These are phyloP conservation scores for Todiramphus saurophagus DNA, from an alignment of 2,113 vertebrate species.

Conservation along the genomic window DNA sequence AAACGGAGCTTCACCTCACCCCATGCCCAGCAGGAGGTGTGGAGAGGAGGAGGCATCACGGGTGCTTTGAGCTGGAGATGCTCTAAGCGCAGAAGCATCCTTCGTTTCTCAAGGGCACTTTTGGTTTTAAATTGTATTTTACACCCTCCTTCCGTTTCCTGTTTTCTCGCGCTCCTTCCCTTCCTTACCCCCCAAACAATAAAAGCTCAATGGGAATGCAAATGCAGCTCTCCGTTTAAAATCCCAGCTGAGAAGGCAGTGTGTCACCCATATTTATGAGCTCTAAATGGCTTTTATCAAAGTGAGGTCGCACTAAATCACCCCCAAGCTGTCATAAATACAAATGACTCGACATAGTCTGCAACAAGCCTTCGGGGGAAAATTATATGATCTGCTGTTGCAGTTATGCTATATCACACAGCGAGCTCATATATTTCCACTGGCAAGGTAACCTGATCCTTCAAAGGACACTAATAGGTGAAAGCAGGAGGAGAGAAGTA, in stretches of 20 bases:
- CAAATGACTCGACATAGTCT: constrained; percentile 77
- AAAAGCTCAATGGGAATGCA: constrained; percentile 68
- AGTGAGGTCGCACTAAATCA: constrained; percentile 79
- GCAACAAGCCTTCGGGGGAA: constrained; percentile 78
- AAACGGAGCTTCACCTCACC: background rate
- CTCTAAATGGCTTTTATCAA: constrained; percentile 81
- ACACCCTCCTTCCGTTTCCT: background rate
- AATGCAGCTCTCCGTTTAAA: constrained; percentile 64
- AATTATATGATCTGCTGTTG: constrained; percentile 77
- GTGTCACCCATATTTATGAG: constrained; percentile 78
- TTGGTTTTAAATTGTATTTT: background rate
- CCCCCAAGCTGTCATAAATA: constrained; percentile 76
- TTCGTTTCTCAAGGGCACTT: background rate
- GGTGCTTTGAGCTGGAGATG: background rate
- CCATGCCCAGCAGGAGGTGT: background rate
- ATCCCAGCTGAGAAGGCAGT: constrained; percentile 54
- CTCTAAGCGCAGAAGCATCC: background rate
- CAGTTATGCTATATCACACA: constrained; percentile 77
- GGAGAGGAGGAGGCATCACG: background rate
- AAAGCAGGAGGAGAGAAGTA: background rate
- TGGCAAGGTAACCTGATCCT: constrained; percentile 75
- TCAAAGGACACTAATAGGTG: constrained; percentile 67
- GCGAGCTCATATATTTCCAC: constrained; percentile 73
- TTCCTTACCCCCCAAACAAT: constrained; percentile 53
- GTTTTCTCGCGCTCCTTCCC: background rate